phyloP scores from a whole-genome alignment of 2,113 vertebrate species.

The Phalacrocorax carbo region DNA sequence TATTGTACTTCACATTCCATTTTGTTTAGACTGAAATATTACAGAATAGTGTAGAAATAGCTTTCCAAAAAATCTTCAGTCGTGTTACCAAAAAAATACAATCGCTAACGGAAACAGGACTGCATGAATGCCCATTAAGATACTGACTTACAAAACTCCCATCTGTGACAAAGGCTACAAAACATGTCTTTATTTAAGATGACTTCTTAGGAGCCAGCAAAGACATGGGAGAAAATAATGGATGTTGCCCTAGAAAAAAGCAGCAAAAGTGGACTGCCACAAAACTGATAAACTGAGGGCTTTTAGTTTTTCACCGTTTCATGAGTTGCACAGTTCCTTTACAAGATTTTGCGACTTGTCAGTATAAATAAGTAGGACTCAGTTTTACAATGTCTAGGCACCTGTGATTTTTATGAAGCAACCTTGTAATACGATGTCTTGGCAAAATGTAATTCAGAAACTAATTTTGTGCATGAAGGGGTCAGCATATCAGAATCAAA shows the following conservation, averaged over 20 bases:
- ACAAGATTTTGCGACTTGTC: neutral
- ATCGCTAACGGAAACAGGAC: neutral
- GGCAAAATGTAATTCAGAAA: neutral
- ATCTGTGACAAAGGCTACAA: neutral
- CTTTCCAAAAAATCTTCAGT: neutral
- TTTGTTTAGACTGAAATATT: neutral
- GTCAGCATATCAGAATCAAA: neutral
- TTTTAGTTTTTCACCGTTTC: neutral
- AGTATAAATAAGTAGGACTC: neutral
- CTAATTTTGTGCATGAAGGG: neutral
- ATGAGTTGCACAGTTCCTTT: neutral
- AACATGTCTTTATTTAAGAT: neutral
- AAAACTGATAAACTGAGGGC: neutral
- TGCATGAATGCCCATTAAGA: neutral
- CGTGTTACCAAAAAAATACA: neutral
- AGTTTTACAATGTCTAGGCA: neutral
- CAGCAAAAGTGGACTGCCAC: neutral
- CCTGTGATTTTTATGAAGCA: neutral
- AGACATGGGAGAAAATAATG: neutral
- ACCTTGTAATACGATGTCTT: accelerated
- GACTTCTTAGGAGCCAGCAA: neutral
- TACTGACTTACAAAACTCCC: neutral
- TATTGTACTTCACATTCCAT: neutral
- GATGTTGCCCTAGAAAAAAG: neutral
- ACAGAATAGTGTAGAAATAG: too few species aligned